Conservation (phyloP, 1,140 invertebrate species). For the Pseudomyrmex gracilis region DNA sequence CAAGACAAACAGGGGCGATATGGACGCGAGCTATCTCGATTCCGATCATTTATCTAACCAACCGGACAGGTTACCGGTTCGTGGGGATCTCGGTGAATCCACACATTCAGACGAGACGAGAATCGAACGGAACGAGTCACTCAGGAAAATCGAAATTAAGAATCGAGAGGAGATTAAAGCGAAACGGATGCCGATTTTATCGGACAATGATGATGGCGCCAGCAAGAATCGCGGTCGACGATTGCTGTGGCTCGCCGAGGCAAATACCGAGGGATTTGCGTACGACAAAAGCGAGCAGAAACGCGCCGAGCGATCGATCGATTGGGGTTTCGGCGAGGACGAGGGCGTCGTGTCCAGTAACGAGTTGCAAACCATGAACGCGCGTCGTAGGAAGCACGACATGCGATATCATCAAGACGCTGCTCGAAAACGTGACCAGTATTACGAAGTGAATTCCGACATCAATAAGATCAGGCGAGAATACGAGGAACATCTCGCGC, state of each 20-base stretch:
- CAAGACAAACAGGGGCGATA: slow-evolving; percentile 79
- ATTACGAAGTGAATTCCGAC: slow-evolving; percentile 14
- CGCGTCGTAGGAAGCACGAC: slow-evolving; percentile 48
- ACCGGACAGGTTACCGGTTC: slow-evolving; percentile 69
- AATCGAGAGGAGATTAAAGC: not conserved
- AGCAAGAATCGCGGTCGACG: slow-evolving; percentile 58
- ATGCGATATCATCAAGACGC: slow-evolving; percentile 45
- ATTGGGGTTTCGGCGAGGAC: slow-evolving; percentile 80
- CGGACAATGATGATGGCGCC: not conserved
- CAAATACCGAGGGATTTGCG: slow-evolving; percentile 43
- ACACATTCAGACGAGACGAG: not conserved
- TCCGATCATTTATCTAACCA: not conserved
- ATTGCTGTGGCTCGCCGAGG: slow-evolving; percentile 57
- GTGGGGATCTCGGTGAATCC: slow-evolving; percentile 79
- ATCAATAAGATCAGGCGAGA: slow-evolving; percentile 51
- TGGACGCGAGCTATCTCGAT: slow-evolving; percentile 65
- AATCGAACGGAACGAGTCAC: not conserved
- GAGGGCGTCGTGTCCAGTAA: slow-evolving; percentile 74
- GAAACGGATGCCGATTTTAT: not conserved
- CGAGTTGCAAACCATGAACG: slow-evolving; percentile 66
- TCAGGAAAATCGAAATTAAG: not conserved
- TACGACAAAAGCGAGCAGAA: slow-evolving; percentile 35
- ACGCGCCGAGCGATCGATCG: slow-evolving; percentile 10
- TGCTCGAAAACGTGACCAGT: slow-evolving; percentile 58
- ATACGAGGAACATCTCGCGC: slow-evolving; percentile 41